Evolutionary conservation across 2,888 invertebrate genomes (phyloP).

Genomic region (Dryocosmus kuriphilus): DNA sequence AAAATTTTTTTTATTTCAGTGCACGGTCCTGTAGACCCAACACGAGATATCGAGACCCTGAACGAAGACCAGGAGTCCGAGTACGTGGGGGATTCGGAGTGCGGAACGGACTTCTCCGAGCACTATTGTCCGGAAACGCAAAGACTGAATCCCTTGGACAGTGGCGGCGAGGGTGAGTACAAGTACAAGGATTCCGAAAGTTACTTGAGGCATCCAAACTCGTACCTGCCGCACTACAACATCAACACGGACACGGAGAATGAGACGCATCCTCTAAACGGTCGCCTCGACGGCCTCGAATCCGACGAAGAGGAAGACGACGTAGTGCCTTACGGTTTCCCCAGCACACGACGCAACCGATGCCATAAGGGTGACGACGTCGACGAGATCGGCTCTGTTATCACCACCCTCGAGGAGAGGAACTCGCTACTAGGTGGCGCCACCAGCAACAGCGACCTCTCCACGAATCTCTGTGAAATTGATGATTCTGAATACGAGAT

Average conservation of each 20-base stretch:
- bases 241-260: constrained; percentile 84
- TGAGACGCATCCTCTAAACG: constrained; percentile 77
- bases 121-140: constrained; percentile 80
- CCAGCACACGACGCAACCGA: constrained; percentile 76
- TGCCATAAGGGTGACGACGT: constrained; percentile 77
- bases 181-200: constrained; percentile 81
- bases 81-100: constrained; percentile 85
- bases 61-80: constrained; percentile 85
- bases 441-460: constrained; percentile 90
- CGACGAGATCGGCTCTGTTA: constrained; percentile 84
- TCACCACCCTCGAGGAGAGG: constrained; percentile 86
- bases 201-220: constrained; percentile 90
- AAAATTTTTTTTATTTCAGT: constrained; percentile 65
- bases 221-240: constrained; percentile 87
- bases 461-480: constrained; percentile 94
- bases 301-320: constrained; percentile 75
- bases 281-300: constrained; percentile 73
- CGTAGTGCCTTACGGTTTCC: constrained; percentile 79
- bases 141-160: constrained; percentile 82
- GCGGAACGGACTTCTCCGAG: constrained; percentile 80
- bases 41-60: constrained; percentile 83
- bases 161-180: constrained; percentile 81
- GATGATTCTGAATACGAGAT: constrained; percentile 91
- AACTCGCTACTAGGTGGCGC: constrained; percentile 86
- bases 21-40: constrained; percentile 81